Evolutionary conservation across 2,113 vertebrate species (phyloP).

Genomic region (Tauraco erythrolophus): DNA sequence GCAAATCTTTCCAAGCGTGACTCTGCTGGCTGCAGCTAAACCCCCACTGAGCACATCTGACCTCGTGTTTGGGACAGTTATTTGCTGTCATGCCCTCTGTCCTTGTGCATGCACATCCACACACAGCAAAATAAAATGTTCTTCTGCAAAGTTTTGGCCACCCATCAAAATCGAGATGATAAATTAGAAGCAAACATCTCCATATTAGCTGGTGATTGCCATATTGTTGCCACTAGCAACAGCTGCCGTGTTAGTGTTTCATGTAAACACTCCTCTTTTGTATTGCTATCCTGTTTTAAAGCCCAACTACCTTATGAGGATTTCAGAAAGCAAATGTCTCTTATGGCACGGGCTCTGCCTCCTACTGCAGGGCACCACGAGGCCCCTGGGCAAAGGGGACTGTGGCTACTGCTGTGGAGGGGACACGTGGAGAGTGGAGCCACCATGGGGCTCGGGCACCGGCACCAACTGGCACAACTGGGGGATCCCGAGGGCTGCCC

Average conservation of each 20-base stretch:
- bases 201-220: slow-evolving; percentile 51
- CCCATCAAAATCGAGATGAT: slow-evolving; percentile 47
- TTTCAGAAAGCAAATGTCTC: not conserved
- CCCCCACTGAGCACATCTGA: not conserved
- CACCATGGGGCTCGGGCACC: rapidly evolving
- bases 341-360: not conserved
- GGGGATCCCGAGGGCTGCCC: not conserved
- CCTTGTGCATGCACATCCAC: not conserved
- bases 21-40: not conserved
- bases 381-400: not conserved
- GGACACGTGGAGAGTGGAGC: rapidly evolving
- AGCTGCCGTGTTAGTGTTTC: slow-evolving; percentile 23
- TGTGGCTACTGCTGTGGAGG: rapidly evolving
- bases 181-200: slow-evolving; percentile 55
- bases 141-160: slow-evolving; percentile 23
- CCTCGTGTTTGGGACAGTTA: not conserved
- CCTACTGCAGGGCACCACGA: not conserved
- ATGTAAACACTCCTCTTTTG: slow-evolving; percentile 32
- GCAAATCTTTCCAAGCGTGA: not conserved
- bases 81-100: not conserved
- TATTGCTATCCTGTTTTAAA: not conserved
- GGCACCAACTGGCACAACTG: rapidly evolving
- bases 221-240: slow-evolving; percentile 63
- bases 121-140: slow-evolving; percentile 59
- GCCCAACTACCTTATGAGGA: slow-evolving; percentile 9